Base-by-base conservation (phyloP, 1,140 invertebrate species). In the Anastrepha ludens region DNA sequence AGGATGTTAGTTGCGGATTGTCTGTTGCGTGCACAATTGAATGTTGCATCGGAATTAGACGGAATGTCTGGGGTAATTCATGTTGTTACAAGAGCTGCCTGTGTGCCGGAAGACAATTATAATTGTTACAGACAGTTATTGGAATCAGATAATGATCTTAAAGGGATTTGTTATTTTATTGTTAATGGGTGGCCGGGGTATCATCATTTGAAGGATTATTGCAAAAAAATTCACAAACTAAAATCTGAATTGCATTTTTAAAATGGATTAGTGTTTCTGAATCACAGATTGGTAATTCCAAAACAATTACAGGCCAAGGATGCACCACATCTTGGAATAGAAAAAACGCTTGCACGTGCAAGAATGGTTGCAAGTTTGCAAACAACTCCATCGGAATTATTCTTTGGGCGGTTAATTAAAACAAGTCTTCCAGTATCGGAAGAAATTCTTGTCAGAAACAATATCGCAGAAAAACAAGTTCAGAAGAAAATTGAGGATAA, bases 21-120 rank as follows among this genome's bases (percentile, higher is more conserved):
- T 29, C 50, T 90, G 13, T 90, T 87, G 4, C 50, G 90, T 44
- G 88, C 88, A 9, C 20, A 85, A 50, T 39, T 88, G 65, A 3
- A 11, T 3, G 60, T 70, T 15, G 41, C 5, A 3, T 8, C 6
- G 60, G 88, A 89, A 87, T 39, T 86, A 41, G 55, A 65, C 60
- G 89, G 88, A 55, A 20, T 90, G 17, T 20, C 65, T 47, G 58
- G 86, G 62, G 50, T 88, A 47, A 86, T 90, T 59, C 89, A 90
- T 87, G 50, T 60, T 5, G 39, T 88, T 2, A 87, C 59, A 8
- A 86, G 65, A 85, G 44, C 7, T 2, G 85, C 62, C 3, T 88
- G 87, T 64, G 8, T 88, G 15, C 86, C 87, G 39, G 15, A 81
- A 20, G 65, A 78, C 74, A 70, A 78, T n/a, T 55, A 87, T 78